phyloP scores from a whole-genome alignment of 2,113 vertebrate genomes.

The Phoenicopterus ruber region DNA sequence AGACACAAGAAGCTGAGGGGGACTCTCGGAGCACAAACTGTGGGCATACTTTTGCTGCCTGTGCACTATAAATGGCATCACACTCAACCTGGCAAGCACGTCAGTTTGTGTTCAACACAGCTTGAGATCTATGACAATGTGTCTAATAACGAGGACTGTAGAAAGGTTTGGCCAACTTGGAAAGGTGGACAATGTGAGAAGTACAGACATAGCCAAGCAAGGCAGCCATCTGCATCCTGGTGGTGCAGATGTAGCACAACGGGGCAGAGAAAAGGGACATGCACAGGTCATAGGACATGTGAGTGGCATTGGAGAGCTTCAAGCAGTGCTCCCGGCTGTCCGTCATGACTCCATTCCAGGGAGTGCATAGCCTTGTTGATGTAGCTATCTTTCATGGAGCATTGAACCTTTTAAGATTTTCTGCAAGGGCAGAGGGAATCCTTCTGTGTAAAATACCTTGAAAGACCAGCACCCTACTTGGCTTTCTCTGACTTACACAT shows the following conservation, averaged over 20 bases:
- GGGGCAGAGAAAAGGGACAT: not conserved
- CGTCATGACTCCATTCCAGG: not conserved
- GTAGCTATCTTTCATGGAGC: not conserved
- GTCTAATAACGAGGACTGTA: not conserved
- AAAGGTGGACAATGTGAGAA: not conserved
- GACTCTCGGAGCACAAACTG: not conserved
- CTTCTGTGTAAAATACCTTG: not conserved
- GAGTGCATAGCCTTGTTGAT: not conserved
- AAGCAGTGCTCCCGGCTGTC: not conserved
- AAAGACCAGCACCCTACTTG: not conserved
- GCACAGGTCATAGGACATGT: not conserved
- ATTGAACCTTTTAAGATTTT: not conserved
- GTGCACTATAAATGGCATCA: not conserved
- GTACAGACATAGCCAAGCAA: not conserved
- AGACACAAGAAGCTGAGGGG: not conserved
- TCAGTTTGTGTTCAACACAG: not conserved
- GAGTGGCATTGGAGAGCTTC: not conserved
- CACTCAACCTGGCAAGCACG: not conserved
- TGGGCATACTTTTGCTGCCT: not conserved
- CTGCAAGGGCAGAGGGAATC: not conserved
- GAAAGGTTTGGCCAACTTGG: not conserved
- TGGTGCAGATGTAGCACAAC: accelerated
- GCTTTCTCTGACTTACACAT: not conserved
- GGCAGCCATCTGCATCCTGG: not conserved
- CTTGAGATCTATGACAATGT: not conserved